Percentiles rank a stretch among this genome's conserved stretches.
Conservation (phyloP, 2,113 vertebrate genomes). For the Brachyhypopomus occidentalis region DNA sequence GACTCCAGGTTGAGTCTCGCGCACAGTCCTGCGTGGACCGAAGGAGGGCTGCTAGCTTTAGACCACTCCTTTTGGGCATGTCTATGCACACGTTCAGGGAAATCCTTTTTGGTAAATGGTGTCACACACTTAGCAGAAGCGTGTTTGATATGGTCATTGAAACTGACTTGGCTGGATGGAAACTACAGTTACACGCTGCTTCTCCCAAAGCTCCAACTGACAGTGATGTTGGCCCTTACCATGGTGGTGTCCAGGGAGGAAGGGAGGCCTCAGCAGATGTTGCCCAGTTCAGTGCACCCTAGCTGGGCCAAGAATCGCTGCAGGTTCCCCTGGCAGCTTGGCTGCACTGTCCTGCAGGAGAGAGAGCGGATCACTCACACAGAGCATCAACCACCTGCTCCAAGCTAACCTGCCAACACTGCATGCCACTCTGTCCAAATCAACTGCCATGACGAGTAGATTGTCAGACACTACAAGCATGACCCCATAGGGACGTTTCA, state of each 20-base stretch:
- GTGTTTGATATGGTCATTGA: too few species aligned
- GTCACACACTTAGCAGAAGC: too few species aligned
- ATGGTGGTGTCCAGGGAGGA: slow-evolving; percentile 57
- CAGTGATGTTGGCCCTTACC: slow-evolving; percentile 65
- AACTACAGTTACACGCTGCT: neutral
- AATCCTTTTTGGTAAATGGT: too few species aligned
- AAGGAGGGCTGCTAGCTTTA: too few species aligned
- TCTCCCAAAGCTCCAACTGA: neutral
- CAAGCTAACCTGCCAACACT: slow-evolving; percentile 62
- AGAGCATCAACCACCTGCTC: slow-evolving; percentile 71
- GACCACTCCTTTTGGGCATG: too few species aligned
- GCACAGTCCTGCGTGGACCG: too few species aligned
- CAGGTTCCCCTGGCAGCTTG: slow-evolving; percentile 68
- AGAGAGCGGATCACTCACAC: slow-evolving; percentile 72
- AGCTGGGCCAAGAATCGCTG: slow-evolving; percentile 56
- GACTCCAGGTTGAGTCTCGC: too few species aligned
- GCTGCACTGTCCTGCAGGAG: slow-evolving; percentile 68
- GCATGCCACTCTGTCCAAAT: slow-evolving; percentile 30
- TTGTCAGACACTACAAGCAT: neutral
- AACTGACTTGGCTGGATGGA: neutral
- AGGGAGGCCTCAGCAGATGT: slow-evolving; percentile 67
- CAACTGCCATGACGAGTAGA: neutral
- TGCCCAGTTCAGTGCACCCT: slow-evolving; percentile 68
- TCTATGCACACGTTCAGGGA: too few species aligned
- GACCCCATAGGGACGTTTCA: neutral